A percentile compares a stretch with the other conserved stretches of the same genome.
These are phyloP conservation scores for Fragum fragum DNA, from an alignment of 2,888 invertebrate species.

Conservation along the genomic window DNA sequence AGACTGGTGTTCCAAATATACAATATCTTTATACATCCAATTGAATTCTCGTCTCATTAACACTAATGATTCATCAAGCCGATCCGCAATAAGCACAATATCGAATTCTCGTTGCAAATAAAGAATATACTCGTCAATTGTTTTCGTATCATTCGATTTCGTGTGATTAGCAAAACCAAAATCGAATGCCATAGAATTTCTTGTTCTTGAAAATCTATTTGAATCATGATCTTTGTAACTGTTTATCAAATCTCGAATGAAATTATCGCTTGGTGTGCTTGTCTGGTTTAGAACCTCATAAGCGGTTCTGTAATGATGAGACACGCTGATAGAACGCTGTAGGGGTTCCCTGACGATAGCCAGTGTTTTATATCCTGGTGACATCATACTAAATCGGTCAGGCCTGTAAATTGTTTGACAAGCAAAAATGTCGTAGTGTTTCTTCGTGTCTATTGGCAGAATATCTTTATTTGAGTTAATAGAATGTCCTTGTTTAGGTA, in stretches of 20 bases:
- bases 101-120: conserved; percentile 31
- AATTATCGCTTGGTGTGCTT: conserved; percentile 27
- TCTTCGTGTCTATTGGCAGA: not conserved
- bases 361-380: conserved; percentile 57
- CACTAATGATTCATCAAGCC: conserved; percentile 50
- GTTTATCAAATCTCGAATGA: conserved; percentile 42
- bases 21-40: conserved; percentile 48
- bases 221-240: conserved; percentile 40
- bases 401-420: conserved; percentile 59
- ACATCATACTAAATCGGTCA: conserved; percentile 48
- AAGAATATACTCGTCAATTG: conserved; percentile 18
- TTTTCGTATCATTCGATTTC: not conserved
- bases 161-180: conserved; percentile 43
- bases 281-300: conserved; percentile 11
- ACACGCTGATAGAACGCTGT: conserved; percentile 54
- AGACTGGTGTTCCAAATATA: conserved; percentile 36
- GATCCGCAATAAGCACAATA: conserved; percentile 45
- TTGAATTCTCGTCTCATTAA: conserved; percentile 43
- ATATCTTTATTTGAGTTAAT: not conserved
- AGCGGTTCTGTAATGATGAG: conserved; percentile 45
- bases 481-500: conserved; percentile 33
- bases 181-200: conserved; percentile 54
- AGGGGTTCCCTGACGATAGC: conserved; percentile 69
- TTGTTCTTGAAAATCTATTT: conserved; percentile 42
- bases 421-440: conserved; percentile 60